phyloP scores from a whole-genome alignment of 2,113 vertebrate species.

The Columba livia region DNA sequence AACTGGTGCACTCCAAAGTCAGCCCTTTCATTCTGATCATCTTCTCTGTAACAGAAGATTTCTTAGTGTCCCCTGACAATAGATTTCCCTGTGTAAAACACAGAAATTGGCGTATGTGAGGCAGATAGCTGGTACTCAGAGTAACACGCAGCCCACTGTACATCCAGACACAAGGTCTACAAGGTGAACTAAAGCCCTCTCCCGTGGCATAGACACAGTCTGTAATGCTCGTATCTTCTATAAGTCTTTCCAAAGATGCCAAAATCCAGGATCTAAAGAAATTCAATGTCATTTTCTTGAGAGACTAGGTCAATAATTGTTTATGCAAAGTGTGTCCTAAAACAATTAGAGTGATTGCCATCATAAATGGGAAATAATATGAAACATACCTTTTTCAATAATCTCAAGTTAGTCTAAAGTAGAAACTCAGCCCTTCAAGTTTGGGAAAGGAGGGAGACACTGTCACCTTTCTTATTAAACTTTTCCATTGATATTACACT shows the following conservation, averaged over 20 bases:
- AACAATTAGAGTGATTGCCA: background rate
- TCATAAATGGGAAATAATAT: background rate
- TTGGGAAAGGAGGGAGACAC: accelerated
- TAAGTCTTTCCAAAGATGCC: background rate
- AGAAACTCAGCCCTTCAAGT: background rate
- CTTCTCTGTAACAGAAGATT: background rate
- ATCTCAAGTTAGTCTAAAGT: background rate
- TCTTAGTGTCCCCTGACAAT: background rate
- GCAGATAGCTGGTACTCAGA: background rate
- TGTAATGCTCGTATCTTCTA: background rate
- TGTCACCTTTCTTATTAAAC: background rate
- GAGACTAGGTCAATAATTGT: background rate
- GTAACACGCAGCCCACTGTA: background rate
- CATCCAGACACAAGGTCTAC: background rate
- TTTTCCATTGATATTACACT: background rate
- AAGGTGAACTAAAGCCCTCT: background rate
- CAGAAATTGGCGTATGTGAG: accelerated
- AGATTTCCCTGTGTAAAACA: background rate
- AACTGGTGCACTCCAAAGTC: background rate
- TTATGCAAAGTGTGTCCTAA: background rate
- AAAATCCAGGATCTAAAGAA: background rate
- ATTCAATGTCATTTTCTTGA: background rate
- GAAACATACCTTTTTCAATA: background rate
- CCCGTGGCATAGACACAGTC: background rate
- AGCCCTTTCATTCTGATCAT: background rate